Conservation (phyloP, 2,797 vertebrate species). For the Lemur catta region DNA sequence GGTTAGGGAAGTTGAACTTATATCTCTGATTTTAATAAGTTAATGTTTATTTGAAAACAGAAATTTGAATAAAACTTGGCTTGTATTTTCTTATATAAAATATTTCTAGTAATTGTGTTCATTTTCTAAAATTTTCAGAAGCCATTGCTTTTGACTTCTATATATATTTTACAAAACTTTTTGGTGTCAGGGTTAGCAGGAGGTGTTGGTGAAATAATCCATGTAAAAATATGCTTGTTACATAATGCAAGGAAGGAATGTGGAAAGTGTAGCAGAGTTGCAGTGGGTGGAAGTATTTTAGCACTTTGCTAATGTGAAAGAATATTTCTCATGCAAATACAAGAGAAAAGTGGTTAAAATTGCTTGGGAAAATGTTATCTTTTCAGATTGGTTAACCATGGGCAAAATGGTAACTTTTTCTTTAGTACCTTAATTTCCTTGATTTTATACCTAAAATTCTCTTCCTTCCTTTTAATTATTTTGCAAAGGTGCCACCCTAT, state of each 20-base stretch:
- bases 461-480: background rate
- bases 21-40: background rate
- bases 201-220: slow-evolving; percentile 1
- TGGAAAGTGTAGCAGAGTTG: background rate
- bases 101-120: background rate
- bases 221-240: slow-evolving; percentile 11
- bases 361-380: background rate
- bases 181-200: background rate
- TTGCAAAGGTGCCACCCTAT: background rate
- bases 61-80: background rate
- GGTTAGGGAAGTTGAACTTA: background rate
- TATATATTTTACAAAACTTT: background rate
- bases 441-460: background rate
- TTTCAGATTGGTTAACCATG: background rate
- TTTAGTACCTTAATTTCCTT: background rate
- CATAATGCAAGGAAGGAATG: background rate
- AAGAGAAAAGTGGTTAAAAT: slow-evolving; percentile 24
- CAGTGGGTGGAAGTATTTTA: slow-evolving; percentile 8
- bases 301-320: background rate
- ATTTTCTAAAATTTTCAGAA: slow-evolving; percentile 27
- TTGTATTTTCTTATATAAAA: background rate
- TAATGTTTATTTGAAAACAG: background rate
- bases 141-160: background rate
- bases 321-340: slow-evolving; percentile 37
- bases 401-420: background rate